Percentiles rank a stretch among this genome's conserved stretches.
Evolutionary conservation across 2,113 vertebrate species (phyloP).

Genomic region (Leuciscus idus): DNA sequence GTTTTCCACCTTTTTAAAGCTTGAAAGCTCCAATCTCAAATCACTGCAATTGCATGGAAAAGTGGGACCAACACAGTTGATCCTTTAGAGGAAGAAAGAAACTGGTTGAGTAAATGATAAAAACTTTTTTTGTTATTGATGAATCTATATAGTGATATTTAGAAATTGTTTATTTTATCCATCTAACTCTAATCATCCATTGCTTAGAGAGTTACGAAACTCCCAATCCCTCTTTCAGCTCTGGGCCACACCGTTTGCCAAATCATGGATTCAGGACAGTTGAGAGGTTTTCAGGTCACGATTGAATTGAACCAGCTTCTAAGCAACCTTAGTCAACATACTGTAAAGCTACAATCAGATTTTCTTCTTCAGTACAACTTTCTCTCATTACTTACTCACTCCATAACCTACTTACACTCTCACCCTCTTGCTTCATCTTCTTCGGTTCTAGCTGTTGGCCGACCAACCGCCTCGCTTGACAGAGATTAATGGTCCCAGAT

Average conservation of each 20-base stretch:
- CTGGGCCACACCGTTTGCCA: conserved; percentile 8
- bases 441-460: conserved; percentile 3
- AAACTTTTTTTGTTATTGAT: no score
- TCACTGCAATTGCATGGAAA: no score
- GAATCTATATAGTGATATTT: not conserved
- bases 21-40: no score
- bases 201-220: not conserved
- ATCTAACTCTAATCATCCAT: not conserved
- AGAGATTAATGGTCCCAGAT: conserved; percentile 63
- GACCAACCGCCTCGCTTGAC: conserved; percentile 29
- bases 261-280: conserved; percentile 31
- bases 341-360: conserved; percentile 8
- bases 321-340: conserved; percentile 31
- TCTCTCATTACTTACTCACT: conserved; percentile 13
- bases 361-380: conserved; percentile 3
- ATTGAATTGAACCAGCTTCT: conserved; percentile 21
- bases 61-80: no score
- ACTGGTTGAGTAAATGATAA: no score
- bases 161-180: not conserved
- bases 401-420: conserved; percentile 21
- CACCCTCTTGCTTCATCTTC: not conserved
- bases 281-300: conserved; percentile 22
- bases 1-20: no score
- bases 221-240: conserved; percentile 19
- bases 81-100: no score